Evolutionary conservation across 2,888 invertebrate species (phyloP).

Genomic region (Arrhopalites spinosus): DNA sequence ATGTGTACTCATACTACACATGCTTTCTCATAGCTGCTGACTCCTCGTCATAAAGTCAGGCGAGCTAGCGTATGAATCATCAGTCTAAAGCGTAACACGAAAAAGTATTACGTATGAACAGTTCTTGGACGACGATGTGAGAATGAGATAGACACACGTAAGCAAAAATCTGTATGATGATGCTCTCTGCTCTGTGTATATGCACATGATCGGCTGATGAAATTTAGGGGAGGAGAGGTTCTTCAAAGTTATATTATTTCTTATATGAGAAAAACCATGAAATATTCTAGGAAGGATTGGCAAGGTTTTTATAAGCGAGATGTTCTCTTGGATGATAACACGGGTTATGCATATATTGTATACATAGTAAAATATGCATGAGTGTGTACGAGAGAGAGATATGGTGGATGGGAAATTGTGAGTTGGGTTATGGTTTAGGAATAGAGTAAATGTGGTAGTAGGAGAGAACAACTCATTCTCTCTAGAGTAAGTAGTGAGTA

Average conservation of each 20-base stretch:
- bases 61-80: not conserved
- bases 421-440: no score
- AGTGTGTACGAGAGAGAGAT: not conserved
- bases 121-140: no score
- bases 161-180: not conserved
- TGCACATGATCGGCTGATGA: not conserved
- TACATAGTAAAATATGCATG: not conserved
- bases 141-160: not conserved
- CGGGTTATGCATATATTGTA: not conserved
- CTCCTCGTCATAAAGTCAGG: not conserved
- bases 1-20: no score
- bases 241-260: not conserved
- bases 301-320: constrained; percentile 1
- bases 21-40: constrained; percentile 3
- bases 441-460: no score
- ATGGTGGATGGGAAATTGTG: not conserved
- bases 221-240: not conserved
- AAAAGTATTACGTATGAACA: no score
- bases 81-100: not conserved
- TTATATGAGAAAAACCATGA: not conserved
- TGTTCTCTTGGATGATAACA: not conserved
- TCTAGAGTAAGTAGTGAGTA: no score
- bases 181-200: not conserved
- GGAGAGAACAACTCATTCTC: no score
- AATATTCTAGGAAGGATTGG: constrained; percentile 10